Conservation (phyloP, 2,113 vertebrate species). For the Melanostigma gelatinosum region DNA sequence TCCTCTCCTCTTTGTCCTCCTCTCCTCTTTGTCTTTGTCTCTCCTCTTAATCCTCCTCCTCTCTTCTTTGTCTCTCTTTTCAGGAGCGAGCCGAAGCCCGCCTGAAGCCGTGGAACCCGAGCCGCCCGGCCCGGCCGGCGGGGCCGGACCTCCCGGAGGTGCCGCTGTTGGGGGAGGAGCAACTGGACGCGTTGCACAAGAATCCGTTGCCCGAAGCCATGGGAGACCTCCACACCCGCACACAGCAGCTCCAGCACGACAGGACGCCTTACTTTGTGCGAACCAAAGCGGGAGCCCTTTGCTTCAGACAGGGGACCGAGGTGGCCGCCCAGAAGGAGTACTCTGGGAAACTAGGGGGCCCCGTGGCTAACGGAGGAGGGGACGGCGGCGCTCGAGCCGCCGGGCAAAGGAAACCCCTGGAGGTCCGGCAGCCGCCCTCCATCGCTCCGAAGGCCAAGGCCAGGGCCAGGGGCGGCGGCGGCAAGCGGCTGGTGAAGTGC, state of each 20-base stretch:
- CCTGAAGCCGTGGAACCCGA: constrained; percentile 14
- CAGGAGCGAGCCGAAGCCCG: no score
- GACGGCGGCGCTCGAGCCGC: constrained; percentile 38
- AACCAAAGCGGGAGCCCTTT: constrained; percentile 93
- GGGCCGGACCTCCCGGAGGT: constrained; percentile 17
- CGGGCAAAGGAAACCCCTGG: constrained; percentile 70
- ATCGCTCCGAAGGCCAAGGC: constrained; percentile 53
- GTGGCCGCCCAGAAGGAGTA: constrained; percentile 84
- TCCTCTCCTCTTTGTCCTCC: no score
- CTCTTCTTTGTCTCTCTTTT: neutral
- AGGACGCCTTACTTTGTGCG: constrained; percentile 88
- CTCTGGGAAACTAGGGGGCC: constrained; percentile 57
- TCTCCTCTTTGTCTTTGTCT: no score
- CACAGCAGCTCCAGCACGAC: constrained; percentile 88
- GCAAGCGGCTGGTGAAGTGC: constrained; percentile 93
- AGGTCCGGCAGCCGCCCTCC: constrained; percentile 65
- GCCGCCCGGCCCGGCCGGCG: constrained; percentile 15
- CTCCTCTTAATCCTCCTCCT: no score
- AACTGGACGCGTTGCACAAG: constrained; percentile 1
- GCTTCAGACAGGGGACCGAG: constrained; percentile 94
- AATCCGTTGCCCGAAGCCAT: constrained; percentile 36
- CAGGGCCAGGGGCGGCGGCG: constrained; percentile 69
- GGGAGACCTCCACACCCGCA: constrained; percentile 84
- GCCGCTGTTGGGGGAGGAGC: neutral
- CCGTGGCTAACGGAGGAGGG: constrained; percentile 54